Evolutionary conservation across 1,140 invertebrate species (phyloP).

Genomic region (Drosophila lowei): DNA sequence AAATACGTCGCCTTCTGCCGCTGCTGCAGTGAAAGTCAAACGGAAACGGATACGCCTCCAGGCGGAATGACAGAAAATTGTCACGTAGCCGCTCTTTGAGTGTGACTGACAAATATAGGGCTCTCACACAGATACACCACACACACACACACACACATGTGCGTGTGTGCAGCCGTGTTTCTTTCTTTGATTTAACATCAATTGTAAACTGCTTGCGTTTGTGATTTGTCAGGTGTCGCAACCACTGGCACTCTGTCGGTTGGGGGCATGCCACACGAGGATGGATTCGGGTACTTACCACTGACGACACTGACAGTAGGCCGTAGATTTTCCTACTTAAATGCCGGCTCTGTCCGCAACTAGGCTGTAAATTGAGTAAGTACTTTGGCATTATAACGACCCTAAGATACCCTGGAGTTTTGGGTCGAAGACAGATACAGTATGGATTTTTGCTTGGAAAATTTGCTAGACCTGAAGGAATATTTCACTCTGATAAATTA

Average conservation of each 20-base stretch:
- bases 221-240: conserved; percentile 60
- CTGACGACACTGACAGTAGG: neutral
- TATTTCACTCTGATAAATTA: too few relatives aligned
- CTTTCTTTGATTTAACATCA: conserved; percentile 72
- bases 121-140: conserved; percentile 17
- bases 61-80: conserved; percentile 64
- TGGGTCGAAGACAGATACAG: too few relatives aligned
- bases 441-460: too few relatives aligned
- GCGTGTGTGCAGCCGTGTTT: conserved; percentile 36
- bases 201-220: conserved; percentile 62
- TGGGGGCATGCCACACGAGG: too few relatives aligned
- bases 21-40: conserved; percentile 48
- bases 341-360: too few relatives aligned
- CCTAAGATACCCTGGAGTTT: too few relatives aligned
- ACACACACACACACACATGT: conserved; percentile 7
- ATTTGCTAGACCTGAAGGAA: too few relatives aligned
- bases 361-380: too few relatives aligned
- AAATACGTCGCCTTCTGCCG: conserved; percentile 2
- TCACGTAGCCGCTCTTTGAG: conserved; percentile 47
- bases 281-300: neutral
- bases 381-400: too few relatives aligned
- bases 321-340: conserved; percentile 1
- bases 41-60: conserved; percentile 59
- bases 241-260: conserved; percentile 1
- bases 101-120: conserved; percentile 41